Conservation (phyloP, 2,797 vertebrate genomes). For the Odontamblyopus rebecca region DNA sequence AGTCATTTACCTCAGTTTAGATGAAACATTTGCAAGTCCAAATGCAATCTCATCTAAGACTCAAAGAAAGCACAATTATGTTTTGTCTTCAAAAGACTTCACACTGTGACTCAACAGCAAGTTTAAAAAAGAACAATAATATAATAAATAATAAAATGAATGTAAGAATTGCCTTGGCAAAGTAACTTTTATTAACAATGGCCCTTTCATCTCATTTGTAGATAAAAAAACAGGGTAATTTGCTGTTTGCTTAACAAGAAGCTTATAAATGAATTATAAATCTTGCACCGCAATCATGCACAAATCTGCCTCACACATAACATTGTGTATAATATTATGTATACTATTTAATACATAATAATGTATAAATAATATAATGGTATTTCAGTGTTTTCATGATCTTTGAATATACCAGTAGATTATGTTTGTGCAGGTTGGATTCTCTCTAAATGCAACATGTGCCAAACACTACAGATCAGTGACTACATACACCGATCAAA, state of each 20-base stretch:
- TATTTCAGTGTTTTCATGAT: neutral
- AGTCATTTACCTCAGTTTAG: conserved; percentile 58
- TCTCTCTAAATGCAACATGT: neutral
- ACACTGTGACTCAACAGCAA: conserved; percentile 16
- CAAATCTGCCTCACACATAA: neutral
- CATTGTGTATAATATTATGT: too few species aligned
- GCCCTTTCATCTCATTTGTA: conserved; percentile 59
- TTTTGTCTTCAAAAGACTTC: conserved; percentile 14
- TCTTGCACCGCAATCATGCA: neutral
- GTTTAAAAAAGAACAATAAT: conserved; percentile 13
- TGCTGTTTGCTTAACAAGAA: conserved; percentile 50
- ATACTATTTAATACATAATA: too few species aligned
- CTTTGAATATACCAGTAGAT: neutral
- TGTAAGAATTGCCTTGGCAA: conserved; percentile 33
- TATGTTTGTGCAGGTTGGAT: neutral
- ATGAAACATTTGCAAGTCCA: conserved; percentile 71
- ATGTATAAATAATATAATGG: neutral
- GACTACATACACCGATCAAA: conserved; percentile 20
- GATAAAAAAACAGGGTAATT: conserved; percentile 41
- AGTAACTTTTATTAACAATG: conserved; percentile 51
- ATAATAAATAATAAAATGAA: neutral
- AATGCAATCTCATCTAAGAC: conserved; percentile 42
- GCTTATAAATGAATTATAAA: conserved; percentile 33
- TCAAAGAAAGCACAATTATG: conserved; percentile 56
- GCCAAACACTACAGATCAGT: neutral